Evolutionary conservation across 2,113 vertebrate genomes (phyloP), one percentile per base, ranked within the genome.

Genomic region (Psilopogon haemacephalus): DNA sequence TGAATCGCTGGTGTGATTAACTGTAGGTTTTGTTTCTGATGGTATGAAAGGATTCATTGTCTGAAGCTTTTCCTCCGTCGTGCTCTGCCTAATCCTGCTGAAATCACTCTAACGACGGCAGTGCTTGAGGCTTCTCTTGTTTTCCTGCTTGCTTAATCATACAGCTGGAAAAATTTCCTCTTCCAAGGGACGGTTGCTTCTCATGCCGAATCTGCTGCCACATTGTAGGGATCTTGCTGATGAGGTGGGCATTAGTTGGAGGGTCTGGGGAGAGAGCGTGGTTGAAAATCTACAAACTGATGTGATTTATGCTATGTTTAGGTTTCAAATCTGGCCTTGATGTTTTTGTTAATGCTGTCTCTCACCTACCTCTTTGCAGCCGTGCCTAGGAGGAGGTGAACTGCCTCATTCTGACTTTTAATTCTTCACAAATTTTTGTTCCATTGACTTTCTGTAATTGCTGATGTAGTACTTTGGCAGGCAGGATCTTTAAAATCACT

Each of bases 1-100:
- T 96, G 92, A 94, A 94, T 93, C 15, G 55, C 84, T 91, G 79
- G 87, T 93, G 86, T 88, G 91, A 92, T 94, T 95, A 95, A 92
- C 5, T 5, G 75, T 89, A 42, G 86, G 84, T 92, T 94, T 94
- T 92, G 92, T 95, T 96, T 94, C 93, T 87, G 65, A 18, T 82
- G 63, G 63, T 87, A 87, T 96, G 93, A 96, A 96, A 95, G 90
- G 91, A 70, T 52, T 89, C 89, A 92, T 96, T 96, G 96, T 96
- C 78, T 92, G 87, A 80, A 91, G 71, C 94, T 92, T 96, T 95
- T 92, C 91, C 92, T 93, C 86, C 89, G 68, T 83, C 13, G 12
- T 2, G 20, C 92, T 82, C 86, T 91, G 89, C 84, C 91, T 95
- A 93, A 95, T 94, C 93, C 94, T 58, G 76, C 92, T 90, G 88